A percentile compares a stretch with the other conserved stretches of the same genome.
phyloP scores from a whole-genome alignment of 2,113 vertebrate species.

The Eidolon helvum region DNA sequence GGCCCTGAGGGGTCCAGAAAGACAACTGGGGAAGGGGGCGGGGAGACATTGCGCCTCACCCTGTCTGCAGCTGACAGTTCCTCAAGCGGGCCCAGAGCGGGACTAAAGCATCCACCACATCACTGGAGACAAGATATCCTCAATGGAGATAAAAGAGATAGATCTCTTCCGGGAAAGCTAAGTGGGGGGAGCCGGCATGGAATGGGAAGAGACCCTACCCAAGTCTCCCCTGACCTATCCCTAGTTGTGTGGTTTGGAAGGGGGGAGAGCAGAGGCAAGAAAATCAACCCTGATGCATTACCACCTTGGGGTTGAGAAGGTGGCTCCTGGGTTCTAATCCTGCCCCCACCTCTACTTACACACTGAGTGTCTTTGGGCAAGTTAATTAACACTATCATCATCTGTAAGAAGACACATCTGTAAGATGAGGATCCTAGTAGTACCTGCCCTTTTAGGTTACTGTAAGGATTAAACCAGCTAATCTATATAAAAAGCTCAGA shows the following conservation, averaged over 20 bases:
- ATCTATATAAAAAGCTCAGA: not conserved
- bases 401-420: not conserved
- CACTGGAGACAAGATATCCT: not conserved
- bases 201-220: not conserved
- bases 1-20: not conserved
- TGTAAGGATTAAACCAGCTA: not conserved
- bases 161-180: not conserved
- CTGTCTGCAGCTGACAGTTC: not conserved
- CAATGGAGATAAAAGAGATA: not conserved
- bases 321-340: not conserved
- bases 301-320: not conserved
- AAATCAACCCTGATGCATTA: not conserved
- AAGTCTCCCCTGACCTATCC: not conserved
- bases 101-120: not conserved
- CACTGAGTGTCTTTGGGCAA: not conserved
- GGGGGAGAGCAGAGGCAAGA: not conserved
- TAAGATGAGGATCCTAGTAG: not conserved
- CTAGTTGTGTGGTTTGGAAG: not conserved
- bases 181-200: not conserved
- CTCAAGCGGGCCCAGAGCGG: not conserved
- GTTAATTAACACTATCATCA: not conserved
- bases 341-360: not conserved
- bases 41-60: not conserved
- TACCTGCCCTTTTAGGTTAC: not conserved
- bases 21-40: not conserved